phyloP scores from a whole-genome alignment of 2,797 vertebrate species.

The Micrastur ruficollis region DNA sequence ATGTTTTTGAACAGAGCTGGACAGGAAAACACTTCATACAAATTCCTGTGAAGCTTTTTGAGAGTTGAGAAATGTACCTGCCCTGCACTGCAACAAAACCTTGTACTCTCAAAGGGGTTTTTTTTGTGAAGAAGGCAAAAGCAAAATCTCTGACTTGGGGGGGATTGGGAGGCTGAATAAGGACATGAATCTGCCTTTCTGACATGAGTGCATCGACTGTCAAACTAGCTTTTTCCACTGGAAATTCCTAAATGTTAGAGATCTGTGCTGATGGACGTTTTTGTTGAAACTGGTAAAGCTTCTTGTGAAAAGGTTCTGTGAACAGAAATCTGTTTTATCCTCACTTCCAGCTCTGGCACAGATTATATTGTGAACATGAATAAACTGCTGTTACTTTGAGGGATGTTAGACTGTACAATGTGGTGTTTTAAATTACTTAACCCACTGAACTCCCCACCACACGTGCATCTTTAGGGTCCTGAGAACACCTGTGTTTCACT shows the following conservation, averaged over 20 bases:
- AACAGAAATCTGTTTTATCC: neutral
- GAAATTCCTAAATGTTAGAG: neutral
- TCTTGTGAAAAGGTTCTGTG: neutral
- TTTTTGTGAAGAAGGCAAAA: neutral
- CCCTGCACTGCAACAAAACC: neutral
- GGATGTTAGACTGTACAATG: neutral
- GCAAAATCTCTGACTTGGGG: neutral
- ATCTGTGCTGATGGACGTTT: neutral
- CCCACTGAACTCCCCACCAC: neutral
- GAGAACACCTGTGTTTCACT: neutral
- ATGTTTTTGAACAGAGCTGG: neutral
- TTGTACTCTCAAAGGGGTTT: no score
- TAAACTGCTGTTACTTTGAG: neutral
- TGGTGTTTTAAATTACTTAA: neutral
- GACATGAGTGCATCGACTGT: neutral
- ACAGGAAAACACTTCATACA: neutral
- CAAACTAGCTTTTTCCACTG: neutral
- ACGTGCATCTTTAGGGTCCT: fast-evolving
- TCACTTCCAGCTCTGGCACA: neutral
- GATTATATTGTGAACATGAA: neutral
- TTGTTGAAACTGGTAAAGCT: neutral
- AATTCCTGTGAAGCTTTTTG: neutral
- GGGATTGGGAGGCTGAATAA: neutral
- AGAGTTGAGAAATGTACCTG: neutral
- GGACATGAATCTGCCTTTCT: neutral